Percentiles rank a stretch among this genome's conserved stretches.
phyloP scores from a whole-genome alignment of 2,797 vertebrate species.

The Lagodon rhomboides region DNA sequence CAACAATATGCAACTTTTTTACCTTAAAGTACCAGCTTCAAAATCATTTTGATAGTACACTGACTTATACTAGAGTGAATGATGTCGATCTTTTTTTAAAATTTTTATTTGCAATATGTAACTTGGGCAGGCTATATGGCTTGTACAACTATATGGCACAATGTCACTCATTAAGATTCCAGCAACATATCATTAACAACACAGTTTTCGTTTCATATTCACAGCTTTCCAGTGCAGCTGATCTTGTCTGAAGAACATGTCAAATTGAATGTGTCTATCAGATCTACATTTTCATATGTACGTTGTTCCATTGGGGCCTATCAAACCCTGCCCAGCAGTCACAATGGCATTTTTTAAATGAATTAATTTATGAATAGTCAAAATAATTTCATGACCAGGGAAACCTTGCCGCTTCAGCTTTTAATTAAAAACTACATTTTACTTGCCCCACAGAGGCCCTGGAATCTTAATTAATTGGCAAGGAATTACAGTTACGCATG shows the following conservation, averaged over 20 bases:
- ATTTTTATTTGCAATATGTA: no score
- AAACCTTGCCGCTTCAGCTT: slow-evolving; percentile 17
- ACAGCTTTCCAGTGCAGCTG: neutral
- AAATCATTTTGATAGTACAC: no score
- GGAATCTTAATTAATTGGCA: slow-evolving; percentile 55
- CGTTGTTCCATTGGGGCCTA: neutral
- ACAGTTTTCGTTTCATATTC: neutral
- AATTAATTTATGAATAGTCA: slow-evolving; percentile 2
- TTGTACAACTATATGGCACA: no score
- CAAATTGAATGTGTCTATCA: neutral
- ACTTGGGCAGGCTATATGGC: no score
- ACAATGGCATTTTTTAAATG: neutral
- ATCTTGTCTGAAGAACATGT: neutral
- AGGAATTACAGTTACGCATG: slow-evolving; percentile 29
- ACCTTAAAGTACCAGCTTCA: no score
- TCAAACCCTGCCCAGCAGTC: neutral
- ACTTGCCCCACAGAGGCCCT: slow-evolving; percentile 16
- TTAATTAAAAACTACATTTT: slow-evolving; percentile 60
- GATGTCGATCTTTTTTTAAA: no score
- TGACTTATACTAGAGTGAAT: no score
- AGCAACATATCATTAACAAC: neutral
- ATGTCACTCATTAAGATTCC: neutral
- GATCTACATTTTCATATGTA: neutral
- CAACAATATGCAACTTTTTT: no score
- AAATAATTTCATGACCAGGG: slow-evolving; percentile 12